Percentiles rank a stretch among this genome's conserved stretches.
phyloP scores from a whole-genome alignment of 2,113 vertebrate species.

The Rostratula benghalensis region DNA sequence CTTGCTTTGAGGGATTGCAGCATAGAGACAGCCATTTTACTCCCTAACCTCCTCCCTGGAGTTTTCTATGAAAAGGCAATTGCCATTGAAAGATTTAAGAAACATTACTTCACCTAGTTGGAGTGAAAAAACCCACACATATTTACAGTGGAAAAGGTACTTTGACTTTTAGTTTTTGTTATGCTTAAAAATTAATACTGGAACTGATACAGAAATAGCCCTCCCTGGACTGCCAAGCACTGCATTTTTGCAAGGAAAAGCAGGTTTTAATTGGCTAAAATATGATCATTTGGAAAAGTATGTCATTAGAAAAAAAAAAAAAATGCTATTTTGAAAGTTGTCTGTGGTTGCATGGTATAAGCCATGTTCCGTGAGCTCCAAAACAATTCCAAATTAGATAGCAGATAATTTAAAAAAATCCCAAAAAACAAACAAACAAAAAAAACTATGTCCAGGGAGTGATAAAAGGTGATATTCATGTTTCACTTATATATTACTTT shows the following conservation, averaged over 20 bases:
- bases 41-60: not conserved
- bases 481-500: not conserved
- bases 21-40: not conserved
- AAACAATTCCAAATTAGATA: not conserved
- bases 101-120: not conserved
- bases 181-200: too few relatives aligned
- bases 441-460: not conserved
- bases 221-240: not conserved
- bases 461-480: not conserved
- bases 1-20: not conserved
- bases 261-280: not conserved
- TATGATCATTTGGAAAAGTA: not conserved
- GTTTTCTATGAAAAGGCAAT: not conserved
- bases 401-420: not conserved
- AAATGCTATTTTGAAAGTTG: not conserved
- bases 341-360: not conserved
- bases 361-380: not conserved
- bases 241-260: not conserved
- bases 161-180: too few relatives aligned
- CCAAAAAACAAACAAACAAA: too few relatives aligned
- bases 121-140: not conserved
- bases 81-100: not conserved
- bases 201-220: not conserved
- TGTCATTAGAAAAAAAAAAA: not conserved
- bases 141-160: not conserved